phyloP scores from a whole-genome alignment of 2,797 vertebrate species.

The Semaprochilodus insignis region DNA sequence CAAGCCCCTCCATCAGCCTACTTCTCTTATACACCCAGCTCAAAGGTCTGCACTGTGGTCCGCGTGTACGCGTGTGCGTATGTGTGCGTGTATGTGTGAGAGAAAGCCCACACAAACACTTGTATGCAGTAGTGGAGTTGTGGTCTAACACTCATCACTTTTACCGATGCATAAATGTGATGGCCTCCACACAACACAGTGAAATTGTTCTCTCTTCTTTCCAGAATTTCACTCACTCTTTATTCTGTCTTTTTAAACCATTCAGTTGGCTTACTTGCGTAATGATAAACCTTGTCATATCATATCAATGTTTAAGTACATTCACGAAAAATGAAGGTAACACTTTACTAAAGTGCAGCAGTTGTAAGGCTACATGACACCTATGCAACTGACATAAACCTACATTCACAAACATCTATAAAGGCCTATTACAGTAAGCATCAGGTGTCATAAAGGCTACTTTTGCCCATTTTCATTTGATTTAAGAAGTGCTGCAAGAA shows the following conservation, averaged over 20 bases:
- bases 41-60: constrained; percentile 32
- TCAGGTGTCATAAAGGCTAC: too few relatives aligned
- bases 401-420: too few relatives aligned
- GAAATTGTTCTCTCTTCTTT: not conserved
- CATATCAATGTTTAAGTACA: not conserved
- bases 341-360: not conserved
- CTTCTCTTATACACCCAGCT: constrained; percentile 34
- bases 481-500: too few relatives aligned
- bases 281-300: not conserved
- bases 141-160: constrained; percentile 15
- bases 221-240: constrained; percentile 33
- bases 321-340: not conserved
- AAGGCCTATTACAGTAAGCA: too few relatives aligned
- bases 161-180: not conserved
- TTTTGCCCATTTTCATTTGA: too few relatives aligned
- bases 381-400: too few relatives aligned
- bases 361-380: too few relatives aligned
- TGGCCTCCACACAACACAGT: not conserved
- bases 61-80: not conserved
- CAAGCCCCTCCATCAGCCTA: constrained; percentile 43
- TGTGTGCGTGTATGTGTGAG: constrained; percentile 18
- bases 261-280: not conserved
- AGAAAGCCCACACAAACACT: constrained; percentile 20
- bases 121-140: not conserved
- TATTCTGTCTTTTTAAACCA: not conserved